A percentile compares a stretch with the other conserved stretches of the same genome.
These are phyloP conservation scores for Myrmecophaga tridactyla DNA, from an alignment of 2,113 vertebrate genomes.

Conservation along the genomic window DNA sequence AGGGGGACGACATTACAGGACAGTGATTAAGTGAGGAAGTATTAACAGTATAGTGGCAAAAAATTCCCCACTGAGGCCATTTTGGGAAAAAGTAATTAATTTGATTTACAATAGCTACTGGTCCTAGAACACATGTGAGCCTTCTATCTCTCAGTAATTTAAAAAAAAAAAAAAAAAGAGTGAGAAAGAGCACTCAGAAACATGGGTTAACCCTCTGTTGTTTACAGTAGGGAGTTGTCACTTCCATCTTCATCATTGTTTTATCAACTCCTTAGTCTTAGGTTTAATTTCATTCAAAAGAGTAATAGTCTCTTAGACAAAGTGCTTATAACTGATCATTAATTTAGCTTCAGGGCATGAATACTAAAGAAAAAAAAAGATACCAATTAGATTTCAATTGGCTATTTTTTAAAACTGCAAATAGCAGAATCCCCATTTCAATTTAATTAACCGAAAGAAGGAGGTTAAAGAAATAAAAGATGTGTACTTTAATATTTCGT, in stretches of 20 bases:
- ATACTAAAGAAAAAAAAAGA: conserved; percentile 83
- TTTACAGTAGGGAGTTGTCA: conserved; percentile 69
- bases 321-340: conserved; percentile 81
- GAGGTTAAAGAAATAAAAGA: conserved; percentile 38
- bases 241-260: conserved; percentile 66
- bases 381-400: conserved; percentile 88
- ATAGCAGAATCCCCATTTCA: conserved; percentile 82
- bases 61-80: conserved; percentile 63
- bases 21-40: conserved; percentile 70
- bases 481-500: not conserved
- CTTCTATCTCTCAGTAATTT: conserved; percentile 64
- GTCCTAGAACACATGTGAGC: conserved; percentile 64
- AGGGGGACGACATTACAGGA: conserved; percentile 62
- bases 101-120: conserved; percentile 80
- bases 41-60: conserved; percentile 68
- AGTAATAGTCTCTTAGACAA: conserved; percentile 81
- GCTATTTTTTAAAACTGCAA: conserved; percentile 85
- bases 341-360: conserved; percentile 85
- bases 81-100: conserved; percentile 79
- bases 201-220: conserved; percentile 71
- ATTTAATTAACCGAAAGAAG: conserved; percentile 83
- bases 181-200: not conserved
- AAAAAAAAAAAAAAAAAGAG: not conserved
- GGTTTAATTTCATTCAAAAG: conserved; percentile 76
- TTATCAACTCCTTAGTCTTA: conserved; percentile 28